These are phyloP conservation scores for Falco cherrug DNA, from an alignment of 2,797 vertebrate species.

Conservation along the genomic window DNA sequence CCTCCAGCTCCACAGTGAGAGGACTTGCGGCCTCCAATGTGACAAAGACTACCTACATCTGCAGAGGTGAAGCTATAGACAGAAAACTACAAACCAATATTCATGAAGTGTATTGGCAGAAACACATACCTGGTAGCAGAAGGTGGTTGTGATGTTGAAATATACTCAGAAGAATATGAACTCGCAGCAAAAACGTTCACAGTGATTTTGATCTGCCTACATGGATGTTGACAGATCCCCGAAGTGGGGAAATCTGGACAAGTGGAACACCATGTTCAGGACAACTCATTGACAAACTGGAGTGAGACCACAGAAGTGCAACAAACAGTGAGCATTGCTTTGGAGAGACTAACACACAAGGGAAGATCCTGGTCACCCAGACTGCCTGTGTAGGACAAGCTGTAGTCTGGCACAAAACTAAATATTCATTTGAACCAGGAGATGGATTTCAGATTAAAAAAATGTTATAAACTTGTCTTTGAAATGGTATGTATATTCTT, in stretches of 20 bases:
- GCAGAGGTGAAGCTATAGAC: neutral
- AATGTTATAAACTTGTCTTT: neutral
- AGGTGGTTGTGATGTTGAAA: neutral
- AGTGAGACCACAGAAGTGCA: neutral
- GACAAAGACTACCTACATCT: neutral
- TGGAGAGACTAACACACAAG: neutral
- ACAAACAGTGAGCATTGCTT: neutral
- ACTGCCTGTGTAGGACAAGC: neutral
- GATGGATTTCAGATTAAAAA: neutral
- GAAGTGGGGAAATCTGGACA: neutral
- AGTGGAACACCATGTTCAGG: neutral
- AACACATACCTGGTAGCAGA: neutral
- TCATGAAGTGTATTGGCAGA: neutral
- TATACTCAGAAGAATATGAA: neutral
- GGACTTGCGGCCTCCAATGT: neutral
- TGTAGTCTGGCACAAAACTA: neutral
- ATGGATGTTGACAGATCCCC: neutral
- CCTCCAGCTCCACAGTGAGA: neutral
- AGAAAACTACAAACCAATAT: neutral
- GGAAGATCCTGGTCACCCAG: neutral
- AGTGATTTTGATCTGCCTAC: conserved; percentile 10
- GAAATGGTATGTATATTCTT: neutral
- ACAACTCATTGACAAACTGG: conserved; percentile 25
- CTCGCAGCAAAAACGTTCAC: conserved; percentile 4
- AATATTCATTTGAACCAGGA: neutral